These are phyloP conservation scores for Amazona guildingii DNA, from an alignment of 2,113 vertebrate genomes.

Conservation along the genomic window DNA sequence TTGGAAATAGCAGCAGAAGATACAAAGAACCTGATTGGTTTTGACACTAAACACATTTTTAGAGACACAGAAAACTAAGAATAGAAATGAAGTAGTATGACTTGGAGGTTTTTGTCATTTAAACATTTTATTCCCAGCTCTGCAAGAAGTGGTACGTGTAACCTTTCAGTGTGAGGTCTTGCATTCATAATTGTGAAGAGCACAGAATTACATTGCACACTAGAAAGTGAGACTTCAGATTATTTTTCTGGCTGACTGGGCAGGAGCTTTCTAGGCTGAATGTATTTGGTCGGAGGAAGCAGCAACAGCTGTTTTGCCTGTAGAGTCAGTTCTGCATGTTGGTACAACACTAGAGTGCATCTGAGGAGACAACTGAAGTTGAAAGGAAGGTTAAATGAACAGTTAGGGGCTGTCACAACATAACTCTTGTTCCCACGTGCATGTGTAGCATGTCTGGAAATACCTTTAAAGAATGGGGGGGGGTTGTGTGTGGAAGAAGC, in stretches of 20 bases:
- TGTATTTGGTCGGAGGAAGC: not conserved
- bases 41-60: not conserved
- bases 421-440: not conserved
- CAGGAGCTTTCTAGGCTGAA: not conserved
- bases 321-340: not conserved
- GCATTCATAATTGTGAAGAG: not conserved
- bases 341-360: not conserved
- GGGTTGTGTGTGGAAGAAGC: too few species aligned
- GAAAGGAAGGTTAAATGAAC: not conserved
- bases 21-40: not conserved
- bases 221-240: not conserved
- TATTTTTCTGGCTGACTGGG: slow-evolving; percentile 6
- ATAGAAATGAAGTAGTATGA: not conserved
- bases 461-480: not conserved
- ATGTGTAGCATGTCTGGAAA: not conserved
- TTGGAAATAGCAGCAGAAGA: not conserved
- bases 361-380: not conserved
- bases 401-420: not conserved
- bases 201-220: not conserved
- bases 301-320: not conserved
- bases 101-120: not conserved
- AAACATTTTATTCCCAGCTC: not conserved
- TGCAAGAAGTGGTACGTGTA: not conserved
- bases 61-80: not conserved
- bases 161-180: not conserved